Evolutionary conservation across 2,888 invertebrate species (phyloP), one percentile per base, ranked within the genome.

Genomic region (Hyposoter didymator): DNA sequence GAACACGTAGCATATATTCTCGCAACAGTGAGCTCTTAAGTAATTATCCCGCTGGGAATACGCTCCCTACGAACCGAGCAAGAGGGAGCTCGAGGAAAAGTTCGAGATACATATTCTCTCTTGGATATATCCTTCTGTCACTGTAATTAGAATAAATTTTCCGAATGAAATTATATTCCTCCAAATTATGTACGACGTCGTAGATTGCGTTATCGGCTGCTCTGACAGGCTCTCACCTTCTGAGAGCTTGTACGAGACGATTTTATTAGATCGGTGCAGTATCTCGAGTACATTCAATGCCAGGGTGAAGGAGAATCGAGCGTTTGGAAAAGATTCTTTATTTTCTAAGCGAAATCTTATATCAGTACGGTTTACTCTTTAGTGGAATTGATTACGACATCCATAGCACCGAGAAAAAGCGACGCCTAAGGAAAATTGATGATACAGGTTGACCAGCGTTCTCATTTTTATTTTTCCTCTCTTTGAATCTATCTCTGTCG

Each of bases 61-160:
- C 66, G 72, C 79, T 79, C 64, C 66, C 59, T 64, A 39, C 39
- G 78, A 78, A 62, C 39, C 19, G 17, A 67, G 49, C 59, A 59
- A 45, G 62, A 39, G 32, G 52, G 69, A 19, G 49, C 19, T 47
- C 22, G 66, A 45, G 32, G 62, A 62, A 62, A 62, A 66, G 74
- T 70, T 73, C 62, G 76, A 76, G 64, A 55, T 55, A 75, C 52
- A 59, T 59, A 59, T 59, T 59, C 59, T 59, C 59, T 70, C 74
- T 19, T 47, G 52, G 69, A 82, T 85, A 82, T 79, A 28, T 59
- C 28, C 59, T 59, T 59, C 59, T 28, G 28, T 28, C 59, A 59
- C 59, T 59, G 72, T 82, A 85, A 82, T 85, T 76, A 76, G 85
- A 82, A 85, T 85, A 82, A 82, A 85, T 85, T 85, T 79, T 49